Base-by-base conservation (phyloP, 2,888 invertebrate genomes). In the Rhodophaea formosa region DNA sequence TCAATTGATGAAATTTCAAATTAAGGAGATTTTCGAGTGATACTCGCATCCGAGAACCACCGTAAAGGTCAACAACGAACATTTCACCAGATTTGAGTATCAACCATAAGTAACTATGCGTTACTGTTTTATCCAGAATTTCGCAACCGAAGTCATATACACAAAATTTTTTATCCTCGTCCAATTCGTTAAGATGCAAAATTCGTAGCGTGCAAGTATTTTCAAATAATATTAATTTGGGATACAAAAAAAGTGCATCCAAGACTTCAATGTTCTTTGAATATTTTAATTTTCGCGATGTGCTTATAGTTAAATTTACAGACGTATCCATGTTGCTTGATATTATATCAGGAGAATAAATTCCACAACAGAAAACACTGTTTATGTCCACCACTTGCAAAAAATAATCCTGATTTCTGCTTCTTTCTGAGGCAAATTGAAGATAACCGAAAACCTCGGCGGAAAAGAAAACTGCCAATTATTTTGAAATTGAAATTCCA, bases 91-190 rank as follows among this genome's bases (percentile, higher is more conserved):
- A 80, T 60, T 76, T 75, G 15, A 86, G 67, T 49, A 81, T 66
- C 30, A 88, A 57, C 88, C 87, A 90, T 8, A 91, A 61, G 57
- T 80, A 70, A 46, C 79, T 66, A 16, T 82, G 75, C 54, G 79
- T 72, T 12, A 84, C 60, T 47, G 69, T 62, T 60, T 72, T 74
- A 62, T 82, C 79, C 17, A 66, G 58, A 42, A 89, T 77, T 62
- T 80, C 78, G 39, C 74, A 65, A 39, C 79, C 70, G 55, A 83
- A 74, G 43, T 64, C 61, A 59, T 68, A 75, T 44, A 60, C 59
- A 55, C 55, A 39, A 45, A 56, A 54, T 35, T 7, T 12, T 17
- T 16, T 51, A 17, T 17, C 17, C 23, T 64, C 62, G 39, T 70
- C 65, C 16, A 61, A 46, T 43, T 66, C 58, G 29, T 58, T 71